These are phyloP conservation scores for Carcina quercana DNA, from an alignment of 2,888 invertebrate genomes.

Conservation along the genomic window DNA sequence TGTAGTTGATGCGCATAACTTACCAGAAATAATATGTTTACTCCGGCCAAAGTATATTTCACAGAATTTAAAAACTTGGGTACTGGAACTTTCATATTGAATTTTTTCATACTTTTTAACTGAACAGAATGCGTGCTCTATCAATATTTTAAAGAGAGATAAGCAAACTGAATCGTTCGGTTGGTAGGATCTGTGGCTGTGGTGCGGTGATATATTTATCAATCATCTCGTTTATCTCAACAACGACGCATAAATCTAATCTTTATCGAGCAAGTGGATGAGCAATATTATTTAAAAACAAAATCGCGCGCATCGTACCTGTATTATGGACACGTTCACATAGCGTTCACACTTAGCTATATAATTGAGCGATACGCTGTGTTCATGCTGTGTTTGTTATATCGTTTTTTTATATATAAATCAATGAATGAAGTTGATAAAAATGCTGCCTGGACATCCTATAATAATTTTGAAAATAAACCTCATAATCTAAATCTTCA, in stretches of 20 bases:
- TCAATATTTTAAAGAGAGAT: constrained; percentile 24
- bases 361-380: no score
- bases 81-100: constrained; percentile 62
- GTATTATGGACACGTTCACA: no score
- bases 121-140: constrained; percentile 17
- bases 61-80: constrained; percentile 66
- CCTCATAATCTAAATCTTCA: no score
- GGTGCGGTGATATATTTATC: constrained; percentile 49
- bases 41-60: constrained; percentile 81
- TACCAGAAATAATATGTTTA: constrained; percentile 85
- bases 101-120: constrained; percentile 21
- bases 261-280: constrained; percentile 21
- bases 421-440: no score
- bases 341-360: no score
- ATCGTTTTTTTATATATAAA: no score
- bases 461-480: no score
- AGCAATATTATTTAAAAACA: no score
- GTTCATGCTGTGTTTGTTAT: no score
- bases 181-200: no score
- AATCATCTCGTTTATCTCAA: constrained; percentile 53
- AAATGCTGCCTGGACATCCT: no score
- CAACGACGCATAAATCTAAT: constrained; percentile 53
- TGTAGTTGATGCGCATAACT: constrained; percentile 56
- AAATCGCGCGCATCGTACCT: no score
- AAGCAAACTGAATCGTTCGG: constrained; percentile 34